A percentile compares a stretch with the other conserved stretches of the same genome.
Evolutionary conservation across 2,797 vertebrate species (phyloP).

Genomic region (Caiman crocodilus): DNA sequence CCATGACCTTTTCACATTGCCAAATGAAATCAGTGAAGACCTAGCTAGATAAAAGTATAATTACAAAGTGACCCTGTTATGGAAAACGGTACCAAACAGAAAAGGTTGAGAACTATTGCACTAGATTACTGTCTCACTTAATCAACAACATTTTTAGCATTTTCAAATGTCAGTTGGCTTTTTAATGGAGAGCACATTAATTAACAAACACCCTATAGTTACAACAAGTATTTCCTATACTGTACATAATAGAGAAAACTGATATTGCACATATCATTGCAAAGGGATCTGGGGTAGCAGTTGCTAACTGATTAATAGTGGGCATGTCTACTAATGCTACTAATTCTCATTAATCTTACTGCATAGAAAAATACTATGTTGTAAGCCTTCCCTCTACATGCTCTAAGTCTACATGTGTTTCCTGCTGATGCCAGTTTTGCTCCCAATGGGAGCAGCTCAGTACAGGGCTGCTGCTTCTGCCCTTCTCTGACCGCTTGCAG

Average conservation of each 20-base stretch:
- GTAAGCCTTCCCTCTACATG: no score
- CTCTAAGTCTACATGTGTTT: no score
- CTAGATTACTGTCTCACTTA: neutral
- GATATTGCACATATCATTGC: no score
- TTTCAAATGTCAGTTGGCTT: neutral
- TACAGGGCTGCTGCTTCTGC: no score
- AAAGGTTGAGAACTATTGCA: neutral
- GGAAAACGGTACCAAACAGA: neutral
- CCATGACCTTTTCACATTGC: neutral
- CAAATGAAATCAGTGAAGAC: neutral
- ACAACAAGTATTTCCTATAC: neutral
- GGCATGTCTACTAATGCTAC: neutral
- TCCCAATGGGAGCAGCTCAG: no score
- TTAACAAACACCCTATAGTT: neutral
- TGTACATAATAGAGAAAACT: neutral
- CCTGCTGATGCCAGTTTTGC: no score
- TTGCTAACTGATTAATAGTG: neutral
- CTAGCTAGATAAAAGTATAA: neutral
- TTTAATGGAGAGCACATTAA: neutral
- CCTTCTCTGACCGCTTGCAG: no score
- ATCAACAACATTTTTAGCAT: neutral
- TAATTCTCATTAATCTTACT: no score
- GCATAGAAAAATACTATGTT: no score
- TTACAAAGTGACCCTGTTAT: neutral
- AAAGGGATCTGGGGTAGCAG: neutral